Conservation (phyloP, 2,888 invertebrate species). For the Volucella bombylans region DNA sequence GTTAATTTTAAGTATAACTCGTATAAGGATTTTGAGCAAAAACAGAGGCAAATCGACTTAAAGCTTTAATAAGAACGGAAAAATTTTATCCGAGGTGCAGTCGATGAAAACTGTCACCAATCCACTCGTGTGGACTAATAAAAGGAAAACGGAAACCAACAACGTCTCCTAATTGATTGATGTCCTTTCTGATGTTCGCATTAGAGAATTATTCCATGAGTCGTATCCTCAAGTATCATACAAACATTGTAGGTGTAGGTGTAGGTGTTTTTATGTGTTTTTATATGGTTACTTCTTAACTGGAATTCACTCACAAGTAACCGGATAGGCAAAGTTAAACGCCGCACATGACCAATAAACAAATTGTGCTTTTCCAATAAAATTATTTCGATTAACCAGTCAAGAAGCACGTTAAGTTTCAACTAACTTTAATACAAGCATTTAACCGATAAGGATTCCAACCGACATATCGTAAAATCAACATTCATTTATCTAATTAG, state of each 20-base stretch:
- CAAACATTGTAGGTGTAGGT: background rate
- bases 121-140: no score
- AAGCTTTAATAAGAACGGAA: no score
- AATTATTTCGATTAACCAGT: slow-evolving; percentile 34
- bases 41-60: no score
- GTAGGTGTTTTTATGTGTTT: background rate
- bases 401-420: slow-evolving; percentile 7
- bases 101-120: no score
- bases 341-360: background rate
- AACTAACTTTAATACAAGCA: slow-evolving; percentile 11
- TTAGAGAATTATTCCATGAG: slow-evolving; percentile 41
- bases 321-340: background rate
- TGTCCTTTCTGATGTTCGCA: slow-evolving; percentile 15
- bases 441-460: slow-evolving; percentile 4
- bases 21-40: no score
- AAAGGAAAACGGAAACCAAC: no score
- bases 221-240: background rate
- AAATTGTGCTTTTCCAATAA: slow-evolving; percentile 8
- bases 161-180: slow-evolving; percentile 39
- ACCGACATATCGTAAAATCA: background rate
- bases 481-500: slow-evolving; percentile 58
- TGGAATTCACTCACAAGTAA: slow-evolving; percentile 28
- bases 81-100: no score
- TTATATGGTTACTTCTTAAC: background rate
- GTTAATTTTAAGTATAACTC: no score